These are phyloP conservation scores for Aramus guarauna DNA, from an alignment of 2,113 vertebrate species.

Conservation along the genomic window DNA sequence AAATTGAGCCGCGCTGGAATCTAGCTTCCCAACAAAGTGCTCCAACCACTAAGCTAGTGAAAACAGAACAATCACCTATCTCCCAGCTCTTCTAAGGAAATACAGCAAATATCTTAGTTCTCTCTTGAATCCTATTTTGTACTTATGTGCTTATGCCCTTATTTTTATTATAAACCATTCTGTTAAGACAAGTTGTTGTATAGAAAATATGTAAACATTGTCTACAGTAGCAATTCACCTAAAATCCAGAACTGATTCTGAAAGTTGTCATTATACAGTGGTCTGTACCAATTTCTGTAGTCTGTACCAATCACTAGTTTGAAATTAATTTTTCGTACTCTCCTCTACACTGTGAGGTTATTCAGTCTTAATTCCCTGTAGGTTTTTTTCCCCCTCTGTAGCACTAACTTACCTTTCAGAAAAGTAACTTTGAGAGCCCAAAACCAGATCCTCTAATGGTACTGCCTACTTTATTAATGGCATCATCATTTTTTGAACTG, in stretches of 20 bases:
- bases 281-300: not conserved
- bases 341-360: not conserved
- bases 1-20: not conserved
- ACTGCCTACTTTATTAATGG: not conserved
- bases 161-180: not conserved
- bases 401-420: not conserved
- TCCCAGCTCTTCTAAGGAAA: not conserved
- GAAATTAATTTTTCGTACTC: not conserved
- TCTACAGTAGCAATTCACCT: not conserved
- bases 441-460: not conserved
- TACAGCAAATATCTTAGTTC: not conserved
- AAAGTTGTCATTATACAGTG: too few species aligned
- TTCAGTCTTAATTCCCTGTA: not conserved
- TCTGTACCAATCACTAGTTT: not conserved
- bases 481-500: not conserved
- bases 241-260: not conserved
- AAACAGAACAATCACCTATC: not conserved
- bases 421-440: not conserved
- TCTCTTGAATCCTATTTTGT: not conserved
- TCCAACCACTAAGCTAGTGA: not conserved
- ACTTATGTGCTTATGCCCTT: not conserved
- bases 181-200: not conserved
- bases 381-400: accelerated
- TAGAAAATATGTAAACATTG: not conserved
- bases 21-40: not conserved